Conservation (phyloP, 1,140 invertebrate genomes). For the Macrocentrus cingulum region DNA sequence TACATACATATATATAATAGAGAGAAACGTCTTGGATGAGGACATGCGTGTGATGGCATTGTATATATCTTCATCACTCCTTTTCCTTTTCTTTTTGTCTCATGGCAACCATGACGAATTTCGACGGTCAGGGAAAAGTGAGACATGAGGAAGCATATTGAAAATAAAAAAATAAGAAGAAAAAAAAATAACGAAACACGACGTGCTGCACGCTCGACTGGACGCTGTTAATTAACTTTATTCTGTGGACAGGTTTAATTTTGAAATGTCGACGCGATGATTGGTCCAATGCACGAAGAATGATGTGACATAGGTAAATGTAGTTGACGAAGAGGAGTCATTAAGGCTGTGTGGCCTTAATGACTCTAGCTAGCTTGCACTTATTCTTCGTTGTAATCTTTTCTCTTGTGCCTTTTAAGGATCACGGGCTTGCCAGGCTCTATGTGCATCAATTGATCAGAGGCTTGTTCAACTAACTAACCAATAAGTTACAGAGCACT, state of each 20-base stretch:
- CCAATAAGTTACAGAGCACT: neutral
- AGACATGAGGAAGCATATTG: neutral
- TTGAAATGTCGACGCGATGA: neutral
- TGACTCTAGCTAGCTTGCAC: conserved; percentile 19
- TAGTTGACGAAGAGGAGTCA: conserved; percentile 22
- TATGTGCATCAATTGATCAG: neutral
- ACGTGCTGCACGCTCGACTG: too few species aligned
- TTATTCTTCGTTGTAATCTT: conserved; percentile 18
- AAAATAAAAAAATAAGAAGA: conserved; percentile 1
- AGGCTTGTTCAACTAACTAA: neutral
- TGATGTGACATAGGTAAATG: conserved; percentile 2
- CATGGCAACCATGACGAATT: too few species aligned
- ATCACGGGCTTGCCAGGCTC: conserved; percentile 3
- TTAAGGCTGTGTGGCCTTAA: conserved; percentile 18
- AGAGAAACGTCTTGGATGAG: neutral
- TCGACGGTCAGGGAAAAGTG: neutral
- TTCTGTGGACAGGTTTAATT: neutral
- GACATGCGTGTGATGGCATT: neutral
- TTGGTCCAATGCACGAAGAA: neutral
- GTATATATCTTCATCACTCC: too few species aligned
- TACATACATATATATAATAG: neutral
- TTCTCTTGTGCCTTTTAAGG: conserved; percentile 14
- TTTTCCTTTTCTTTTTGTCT: too few species aligned
- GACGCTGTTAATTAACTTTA: neutral
- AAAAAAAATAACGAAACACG: neutral